A percentile compares a stretch with the other conserved stretches of the same genome.
Conservation (phyloP, 2,888 invertebrate genomes). For the Anoncus sp. region DNA sequence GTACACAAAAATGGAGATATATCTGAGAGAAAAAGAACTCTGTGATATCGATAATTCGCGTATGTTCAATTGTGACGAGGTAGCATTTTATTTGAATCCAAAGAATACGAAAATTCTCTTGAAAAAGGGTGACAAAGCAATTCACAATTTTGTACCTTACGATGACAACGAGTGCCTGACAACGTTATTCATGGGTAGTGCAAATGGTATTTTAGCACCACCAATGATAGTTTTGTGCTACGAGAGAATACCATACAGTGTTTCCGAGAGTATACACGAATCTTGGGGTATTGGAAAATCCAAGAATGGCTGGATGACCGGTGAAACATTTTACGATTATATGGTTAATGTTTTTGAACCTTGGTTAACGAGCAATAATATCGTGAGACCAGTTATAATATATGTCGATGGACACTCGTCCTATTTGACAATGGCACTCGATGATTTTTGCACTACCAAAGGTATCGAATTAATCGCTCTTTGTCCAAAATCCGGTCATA, state of each 20-base stretch:
- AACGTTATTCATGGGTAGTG: constrained; percentile 67
- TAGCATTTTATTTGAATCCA: constrained; percentile 78
- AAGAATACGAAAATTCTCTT: constrained; percentile 75
- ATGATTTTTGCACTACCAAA: constrained; percentile 55
- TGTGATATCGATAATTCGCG: constrained; percentile 70
- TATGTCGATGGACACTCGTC: constrained; percentile 68
- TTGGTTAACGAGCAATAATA: constrained; percentile 58
- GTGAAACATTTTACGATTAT: constrained; percentile 65
- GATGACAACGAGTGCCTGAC: constrained; percentile 71
- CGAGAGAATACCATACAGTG: constrained; percentile 57
- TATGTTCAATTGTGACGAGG: constrained; percentile 79
- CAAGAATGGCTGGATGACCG: constrained; percentile 67
- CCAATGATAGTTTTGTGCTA: constrained; percentile 65
- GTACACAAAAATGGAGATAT: constrained; percentile 72
- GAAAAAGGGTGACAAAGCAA: constrained; percentile 71
- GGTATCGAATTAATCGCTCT: constrained; percentile 59
- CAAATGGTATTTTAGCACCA: constrained; percentile 53
- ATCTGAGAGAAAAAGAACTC: constrained; percentile 69
- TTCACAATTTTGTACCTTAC: constrained; percentile 67
- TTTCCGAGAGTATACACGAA: constrained; percentile 58
- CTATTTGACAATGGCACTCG: constrained; percentile 63
- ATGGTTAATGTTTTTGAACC: constrained; percentile 61
- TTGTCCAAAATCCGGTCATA: constrained; percentile 63
- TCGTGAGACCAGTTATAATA: constrained; percentile 62
- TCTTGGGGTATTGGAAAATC: constrained; percentile 59